phyloP scores from a whole-genome alignment of 2,888 invertebrate species.

The Timema cristinae region DNA sequence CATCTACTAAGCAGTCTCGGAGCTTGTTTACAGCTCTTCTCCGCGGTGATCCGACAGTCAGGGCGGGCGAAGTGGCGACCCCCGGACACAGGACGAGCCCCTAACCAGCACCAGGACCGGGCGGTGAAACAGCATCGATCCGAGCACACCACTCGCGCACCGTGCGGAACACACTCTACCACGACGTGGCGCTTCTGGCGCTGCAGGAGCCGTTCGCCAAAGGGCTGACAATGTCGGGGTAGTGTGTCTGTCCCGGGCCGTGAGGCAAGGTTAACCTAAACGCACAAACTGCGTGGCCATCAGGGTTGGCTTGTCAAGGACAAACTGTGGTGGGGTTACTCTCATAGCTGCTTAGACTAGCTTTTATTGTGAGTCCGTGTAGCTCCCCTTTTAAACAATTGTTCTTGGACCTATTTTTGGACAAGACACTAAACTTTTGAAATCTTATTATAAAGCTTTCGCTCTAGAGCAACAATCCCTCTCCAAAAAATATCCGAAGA shows the following conservation, averaged over 20 bases:
- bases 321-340: conserved; percentile 37
- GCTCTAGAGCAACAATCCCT: too few relatives aligned
- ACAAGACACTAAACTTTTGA: too few relatives aligned
- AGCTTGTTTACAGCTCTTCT: conserved; percentile 13
- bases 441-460: too few relatives aligned
- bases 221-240: conserved; percentile 42
- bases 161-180: conserved; percentile 38
- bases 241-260: conserved; percentile 41
- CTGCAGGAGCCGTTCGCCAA: conserved; percentile 38
- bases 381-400: too few relatives aligned
- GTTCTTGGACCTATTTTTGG: too few relatives aligned
- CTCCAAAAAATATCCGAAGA: too few relatives aligned
- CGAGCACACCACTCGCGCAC: conserved; percentile 37
- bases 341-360: too few relatives aligned
- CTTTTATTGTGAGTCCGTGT: too few relatives aligned
- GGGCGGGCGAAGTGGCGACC: conserved; percentile 47
- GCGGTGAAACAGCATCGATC: conserved; percentile 34
- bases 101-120: conserved; percentile 42
- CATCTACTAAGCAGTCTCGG: too few relatives aligned
- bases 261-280: conserved; percentile 38
- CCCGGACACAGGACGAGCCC: conserved; percentile 41
- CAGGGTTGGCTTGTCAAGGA: conserved; percentile 46
- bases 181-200: conserved; percentile 42
- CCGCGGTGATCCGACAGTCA: conserved; percentile 35
- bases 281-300: conserved; percentile 40